A percentile compares a stretch with the other conserved stretches of the same genome.
These are phyloP conservation scores for Tuta absoluta DNA, from an alignment of 2,888 invertebrate species.

Conservation along the genomic window DNA sequence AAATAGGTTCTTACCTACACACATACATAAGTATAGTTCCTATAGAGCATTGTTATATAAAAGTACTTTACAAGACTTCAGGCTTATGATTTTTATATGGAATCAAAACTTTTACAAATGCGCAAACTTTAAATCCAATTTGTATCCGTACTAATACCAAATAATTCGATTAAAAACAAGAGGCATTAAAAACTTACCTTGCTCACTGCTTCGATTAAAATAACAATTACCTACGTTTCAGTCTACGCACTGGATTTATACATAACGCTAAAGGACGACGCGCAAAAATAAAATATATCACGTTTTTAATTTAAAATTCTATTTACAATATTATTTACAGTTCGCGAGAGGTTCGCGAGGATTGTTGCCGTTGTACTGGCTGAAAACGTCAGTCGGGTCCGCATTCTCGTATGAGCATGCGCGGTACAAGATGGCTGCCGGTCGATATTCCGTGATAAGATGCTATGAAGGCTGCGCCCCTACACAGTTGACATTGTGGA, in stretches of 20 bases:
- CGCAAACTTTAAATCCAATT: slow-evolving; percentile 45
- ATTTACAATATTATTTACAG: slow-evolving; percentile 69
- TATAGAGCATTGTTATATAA: slow-evolving; percentile 20
- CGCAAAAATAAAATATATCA: slow-evolving; percentile 29
- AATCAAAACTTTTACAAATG: slow-evolving; percentile 10
- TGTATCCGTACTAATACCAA: slow-evolving; percentile 23
- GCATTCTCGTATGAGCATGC: slow-evolving; percentile 68
- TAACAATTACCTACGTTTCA: slow-evolving; percentile 10
- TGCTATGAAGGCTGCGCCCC: slow-evolving; percentile 64
- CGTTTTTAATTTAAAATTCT: slow-evolving; percentile 35
- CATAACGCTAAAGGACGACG: slow-evolving; percentile 9
- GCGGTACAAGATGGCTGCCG: slow-evolving; percentile 54
- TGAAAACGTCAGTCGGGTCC: slow-evolving; percentile 70
- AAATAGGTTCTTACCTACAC: not conserved
- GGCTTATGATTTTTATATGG: not conserved
- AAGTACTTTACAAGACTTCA: slow-evolving; percentile 2
- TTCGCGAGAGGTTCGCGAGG: slow-evolving; percentile 51
- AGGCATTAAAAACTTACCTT: slow-evolving; percentile 36
- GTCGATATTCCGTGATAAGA: slow-evolving; percentile 71
- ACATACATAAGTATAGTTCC: not conserved
- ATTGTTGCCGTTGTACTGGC: slow-evolving; percentile 57
- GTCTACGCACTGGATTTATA: slow-evolving; percentile 10
- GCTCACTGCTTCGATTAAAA: slow-evolving; percentile 22
- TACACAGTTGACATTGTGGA: slow-evolving; percentile 62
- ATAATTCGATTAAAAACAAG: slow-evolving; percentile 47